A percentile compares a stretch with the other conserved stretches of the same genome.
Evolutionary conservation across 2,113 vertebrate species (phyloP).

Genomic region (Barnardius zonarius): DNA sequence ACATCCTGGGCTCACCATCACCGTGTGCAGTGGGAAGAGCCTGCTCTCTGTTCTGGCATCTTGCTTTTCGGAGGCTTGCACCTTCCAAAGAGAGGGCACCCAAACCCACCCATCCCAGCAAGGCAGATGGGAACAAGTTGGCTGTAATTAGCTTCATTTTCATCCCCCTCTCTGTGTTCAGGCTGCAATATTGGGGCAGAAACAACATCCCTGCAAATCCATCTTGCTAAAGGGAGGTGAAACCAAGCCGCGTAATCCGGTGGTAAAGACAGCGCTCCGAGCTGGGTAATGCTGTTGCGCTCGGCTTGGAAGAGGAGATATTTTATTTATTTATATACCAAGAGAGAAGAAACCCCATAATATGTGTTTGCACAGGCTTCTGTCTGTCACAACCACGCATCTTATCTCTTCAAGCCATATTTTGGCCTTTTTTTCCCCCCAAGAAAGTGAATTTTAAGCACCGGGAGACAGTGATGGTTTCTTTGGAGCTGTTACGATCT

Average conservation of each 20-base stretch:
- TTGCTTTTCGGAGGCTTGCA: not conserved
- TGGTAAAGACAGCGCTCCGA: not conserved
- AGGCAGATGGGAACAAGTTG: not conserved
- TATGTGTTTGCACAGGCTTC: constrained; percentile 38
- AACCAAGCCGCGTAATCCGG: constrained; percentile 30
- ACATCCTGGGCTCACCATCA: not conserved
- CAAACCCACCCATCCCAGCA: not conserved
- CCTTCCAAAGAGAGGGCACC: not conserved
- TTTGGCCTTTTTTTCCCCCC: constrained; percentile 19
- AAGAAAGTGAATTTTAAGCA: constrained; percentile 66
- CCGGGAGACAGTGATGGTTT: constrained; percentile 58
- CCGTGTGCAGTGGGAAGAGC: not conserved
- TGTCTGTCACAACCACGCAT: constrained; percentile 26
- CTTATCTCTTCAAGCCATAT: constrained; percentile 62
- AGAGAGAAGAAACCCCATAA: not conserved
- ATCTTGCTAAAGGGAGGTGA: constrained; percentile 45
- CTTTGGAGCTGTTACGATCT: constrained; percentile 66
- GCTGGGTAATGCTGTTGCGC: not conserved
- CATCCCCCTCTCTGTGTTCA: not conserved
- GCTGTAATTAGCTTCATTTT: not conserved
- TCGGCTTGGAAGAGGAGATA: not conserved
- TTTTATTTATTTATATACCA: constrained; percentile 59
- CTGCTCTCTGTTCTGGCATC: not conserved
- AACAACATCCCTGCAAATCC: constrained; percentile 27
- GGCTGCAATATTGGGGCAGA: not conserved